Evolutionary conservation across 2,888 invertebrate species (phyloP).

Genomic region (Chrysolina haemoptera): DNA sequence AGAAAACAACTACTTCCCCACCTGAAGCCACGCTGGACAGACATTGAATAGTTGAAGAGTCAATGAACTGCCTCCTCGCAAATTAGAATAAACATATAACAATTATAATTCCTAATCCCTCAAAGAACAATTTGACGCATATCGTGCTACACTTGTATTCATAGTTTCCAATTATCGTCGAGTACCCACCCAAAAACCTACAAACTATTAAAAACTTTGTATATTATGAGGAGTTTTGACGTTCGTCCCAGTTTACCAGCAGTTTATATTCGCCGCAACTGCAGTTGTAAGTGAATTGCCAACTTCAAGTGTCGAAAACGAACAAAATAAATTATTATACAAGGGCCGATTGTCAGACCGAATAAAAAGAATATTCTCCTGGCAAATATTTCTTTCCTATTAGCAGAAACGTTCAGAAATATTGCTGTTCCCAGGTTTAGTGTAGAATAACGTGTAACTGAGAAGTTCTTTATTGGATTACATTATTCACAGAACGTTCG

Average conservation of each 20-base stretch:
- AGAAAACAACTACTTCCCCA: too few relatives aligned
- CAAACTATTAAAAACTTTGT: slow-evolving; percentile 20
- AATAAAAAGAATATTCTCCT: not conserved
- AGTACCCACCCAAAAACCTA: slow-evolving; percentile 17
- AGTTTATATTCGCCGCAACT: slow-evolving; percentile 10
- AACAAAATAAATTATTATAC: slow-evolving; percentile 3
- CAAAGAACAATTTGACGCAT: not conserved
- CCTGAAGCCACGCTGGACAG: too few relatives aligned
- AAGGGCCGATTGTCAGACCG: not conserved
- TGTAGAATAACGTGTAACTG: not conserved
- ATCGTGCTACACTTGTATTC: not conserved
- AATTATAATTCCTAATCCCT: slow-evolving; percentile 1
- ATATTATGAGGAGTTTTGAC: slow-evolving; percentile 23
- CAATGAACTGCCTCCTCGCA: too few relatives aligned
- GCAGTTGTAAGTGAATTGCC: slow-evolving; percentile 14
- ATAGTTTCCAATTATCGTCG: slow-evolving; percentile 15
- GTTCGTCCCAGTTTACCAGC: slow-evolving; percentile 1
- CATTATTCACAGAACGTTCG: not conserved
- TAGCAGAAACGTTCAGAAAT: slow-evolving; percentile 6
- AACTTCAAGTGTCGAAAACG: slow-evolving; percentile 21
- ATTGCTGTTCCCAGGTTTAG: not conserved
- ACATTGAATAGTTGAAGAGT: too few relatives aligned
- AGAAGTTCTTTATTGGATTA: not conserved
- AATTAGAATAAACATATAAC: not conserved
- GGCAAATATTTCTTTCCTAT: slow-evolving; percentile 4